Evolutionary conservation across 2,113 vertebrate species (phyloP).

Genomic region (Antigone vipio): DNA sequence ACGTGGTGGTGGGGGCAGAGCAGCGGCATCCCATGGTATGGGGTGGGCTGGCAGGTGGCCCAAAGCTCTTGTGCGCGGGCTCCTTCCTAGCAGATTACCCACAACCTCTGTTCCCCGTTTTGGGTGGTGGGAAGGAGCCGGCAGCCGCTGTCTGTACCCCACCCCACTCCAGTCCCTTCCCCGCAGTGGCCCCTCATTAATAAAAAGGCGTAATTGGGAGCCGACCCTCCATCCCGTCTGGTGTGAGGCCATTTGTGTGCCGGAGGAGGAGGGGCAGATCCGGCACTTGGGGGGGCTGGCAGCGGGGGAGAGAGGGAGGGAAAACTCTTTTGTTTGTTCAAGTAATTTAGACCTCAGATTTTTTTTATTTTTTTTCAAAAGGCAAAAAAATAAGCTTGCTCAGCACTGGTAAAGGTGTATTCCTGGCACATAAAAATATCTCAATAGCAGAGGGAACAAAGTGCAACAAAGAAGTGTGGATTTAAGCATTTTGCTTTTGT

Average conservation of each 20-base stretch:
- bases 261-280: background rate
- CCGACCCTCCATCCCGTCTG: background rate
- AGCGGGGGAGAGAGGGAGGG: background rate
- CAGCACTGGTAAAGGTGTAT: background rate
- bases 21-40: rapidly evolving
- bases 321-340: constrained; percentile 33
- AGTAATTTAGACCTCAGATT: constrained; percentile 9
- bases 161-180: background rate
- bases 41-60: background rate
- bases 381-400: background rate
- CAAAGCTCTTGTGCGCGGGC: rapidly evolving
- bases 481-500: background rate
- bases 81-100: background rate
- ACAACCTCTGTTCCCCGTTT: background rate
- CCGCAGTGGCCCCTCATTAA: background rate
- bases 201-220: constrained; percentile 3
- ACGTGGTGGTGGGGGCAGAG: rapidly evolving
- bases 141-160: background rate
- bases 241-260: constrained; percentile 25
- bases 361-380: background rate
- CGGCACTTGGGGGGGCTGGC: background rate
- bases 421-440: background rate
- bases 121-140: background rate
- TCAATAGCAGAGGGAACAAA: background rate
- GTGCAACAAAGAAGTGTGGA: background rate